phyloP scores from a whole-genome alignment of 2,888 invertebrate species.

The Schizotus pectinicornis region DNA sequence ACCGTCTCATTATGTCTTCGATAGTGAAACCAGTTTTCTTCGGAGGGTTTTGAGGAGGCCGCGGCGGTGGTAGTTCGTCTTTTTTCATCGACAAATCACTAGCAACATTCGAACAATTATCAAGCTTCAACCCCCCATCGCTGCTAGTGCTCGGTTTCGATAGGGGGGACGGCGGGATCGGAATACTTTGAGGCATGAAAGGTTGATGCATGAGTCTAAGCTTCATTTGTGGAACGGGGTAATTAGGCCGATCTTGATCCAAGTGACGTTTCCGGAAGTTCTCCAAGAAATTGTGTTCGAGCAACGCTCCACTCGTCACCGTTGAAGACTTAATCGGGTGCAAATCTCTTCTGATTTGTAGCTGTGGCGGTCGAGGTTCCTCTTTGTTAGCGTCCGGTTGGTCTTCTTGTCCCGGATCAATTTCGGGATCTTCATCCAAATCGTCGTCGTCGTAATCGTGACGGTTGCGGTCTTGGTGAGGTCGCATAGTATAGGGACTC shows the following conservation, averaged over 20 bases:
- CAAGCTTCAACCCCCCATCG: conserved; percentile 34
- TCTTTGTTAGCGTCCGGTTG: conserved; percentile 64
- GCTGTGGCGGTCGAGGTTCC: conserved; percentile 56
- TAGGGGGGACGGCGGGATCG: conserved; percentile 39
- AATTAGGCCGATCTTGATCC: conserved; percentile 59
- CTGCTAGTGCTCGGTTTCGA: background rate
- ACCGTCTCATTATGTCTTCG: conserved; percentile 87
- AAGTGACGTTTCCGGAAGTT: conserved; percentile 65
- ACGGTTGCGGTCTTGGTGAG: conserved; percentile 62
- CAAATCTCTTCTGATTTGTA: conserved; percentile 80
- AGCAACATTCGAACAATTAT: conserved; percentile 46
- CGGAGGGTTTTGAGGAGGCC: conserved; percentile 66
- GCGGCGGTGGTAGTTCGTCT: conserved; percentile 57
- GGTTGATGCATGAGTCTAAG: conserved; percentile 45
- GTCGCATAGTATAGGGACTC: conserved; percentile 76
- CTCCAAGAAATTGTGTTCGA: conserved; percentile 60
- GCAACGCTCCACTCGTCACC: conserved; percentile 57
- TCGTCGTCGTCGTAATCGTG: conserved; percentile 51
- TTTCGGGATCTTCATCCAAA: conserved; percentile 54
- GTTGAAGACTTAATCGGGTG: conserved; percentile 60
- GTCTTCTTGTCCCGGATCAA: conserved; percentile 56
- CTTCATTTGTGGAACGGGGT: conserved; percentile 50
- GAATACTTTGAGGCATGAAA: conserved; percentile 41
- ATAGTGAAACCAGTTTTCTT: conserved; percentile 86
- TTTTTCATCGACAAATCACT: conserved; percentile 58